phyloP scores from a whole-genome alignment of 2,113 vertebrate species.

The Colius striatus region DNA sequence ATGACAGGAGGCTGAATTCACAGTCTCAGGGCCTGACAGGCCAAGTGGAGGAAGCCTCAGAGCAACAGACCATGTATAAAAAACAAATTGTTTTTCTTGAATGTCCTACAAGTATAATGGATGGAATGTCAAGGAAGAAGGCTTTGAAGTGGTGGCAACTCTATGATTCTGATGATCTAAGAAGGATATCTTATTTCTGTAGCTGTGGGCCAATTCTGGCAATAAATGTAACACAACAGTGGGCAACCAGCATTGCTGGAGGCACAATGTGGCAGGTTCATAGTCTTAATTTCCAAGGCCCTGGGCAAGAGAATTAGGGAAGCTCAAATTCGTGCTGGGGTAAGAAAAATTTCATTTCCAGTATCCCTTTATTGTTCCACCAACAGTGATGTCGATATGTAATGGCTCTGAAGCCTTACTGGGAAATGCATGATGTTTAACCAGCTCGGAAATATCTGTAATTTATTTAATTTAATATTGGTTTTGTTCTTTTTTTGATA shows the following conservation, averaged over 20 bases:
- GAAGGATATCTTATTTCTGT: neutral
- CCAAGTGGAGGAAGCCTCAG: neutral
- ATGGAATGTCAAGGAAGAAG: neutral
- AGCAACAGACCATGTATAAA: neutral
- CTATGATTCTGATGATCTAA: neutral
- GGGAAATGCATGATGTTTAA: neutral
- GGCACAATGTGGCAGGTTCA: rapidly evolving
- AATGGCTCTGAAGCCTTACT: neutral
- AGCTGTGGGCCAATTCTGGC: neutral
- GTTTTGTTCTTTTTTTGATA: constrained; percentile 60
- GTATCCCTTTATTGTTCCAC: neutral
- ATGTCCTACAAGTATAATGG: neutral
- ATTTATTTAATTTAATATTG: constrained; percentile 82
- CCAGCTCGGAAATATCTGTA: constrained; percentile 67
- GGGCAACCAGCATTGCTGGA: neutral
- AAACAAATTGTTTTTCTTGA: neutral
- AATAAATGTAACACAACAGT: neutral
- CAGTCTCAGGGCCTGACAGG: neutral
- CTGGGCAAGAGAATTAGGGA: neutral
- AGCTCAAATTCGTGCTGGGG: neutral
- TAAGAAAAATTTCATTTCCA: neutral
- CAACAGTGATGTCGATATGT: neutral
- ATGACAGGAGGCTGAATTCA: neutral
- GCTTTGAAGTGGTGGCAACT: neutral
- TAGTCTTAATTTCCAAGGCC: neutral